A percentile compares a stretch with the other conserved stretches of the same genome.
These are phyloP conservation scores for Lepidurus apus DNA, from an alignment of 1,140 invertebrate species.

Conservation along the genomic window DNA sequence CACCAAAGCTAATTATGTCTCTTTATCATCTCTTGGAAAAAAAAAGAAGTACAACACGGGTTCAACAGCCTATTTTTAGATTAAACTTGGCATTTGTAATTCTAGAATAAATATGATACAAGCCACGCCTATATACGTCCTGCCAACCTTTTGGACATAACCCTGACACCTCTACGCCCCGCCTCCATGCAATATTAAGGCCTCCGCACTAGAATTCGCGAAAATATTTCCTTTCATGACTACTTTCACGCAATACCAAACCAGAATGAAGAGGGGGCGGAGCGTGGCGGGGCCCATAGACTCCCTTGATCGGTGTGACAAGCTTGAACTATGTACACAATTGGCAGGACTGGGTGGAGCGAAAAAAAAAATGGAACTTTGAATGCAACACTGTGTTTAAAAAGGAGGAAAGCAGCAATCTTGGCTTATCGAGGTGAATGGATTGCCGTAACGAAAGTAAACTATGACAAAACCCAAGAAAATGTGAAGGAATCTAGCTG, in stretches of 20 bases:
- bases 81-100: slow-evolving; percentile 12
- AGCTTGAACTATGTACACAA: neutral
- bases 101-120: slow-evolving; percentile 19
- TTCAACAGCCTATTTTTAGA: neutral
- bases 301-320: neutral
- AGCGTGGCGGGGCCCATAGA: neutral
- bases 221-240: neutral
- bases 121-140: neutral
- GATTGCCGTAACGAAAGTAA: slow-evolving; percentile 5
- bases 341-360: neutral
- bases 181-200: neutral
- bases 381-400: neutral
- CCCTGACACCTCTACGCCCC: neutral
- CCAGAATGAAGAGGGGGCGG: neutral
- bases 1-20: neutral
- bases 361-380: neutral
- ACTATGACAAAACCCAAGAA: neutral
- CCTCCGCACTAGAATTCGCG: neutral
- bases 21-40: neutral
- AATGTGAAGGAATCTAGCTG: neutral
- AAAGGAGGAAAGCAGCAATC: neutral
- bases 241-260: neutral
- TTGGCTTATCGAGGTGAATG: slow-evolving; percentile 8
- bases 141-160: neutral
- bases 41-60: neutral